Evolutionary conservation across 1,140 invertebrate genomes (phyloP).

Genomic region (Trachymyrmex cornetzi): DNA sequence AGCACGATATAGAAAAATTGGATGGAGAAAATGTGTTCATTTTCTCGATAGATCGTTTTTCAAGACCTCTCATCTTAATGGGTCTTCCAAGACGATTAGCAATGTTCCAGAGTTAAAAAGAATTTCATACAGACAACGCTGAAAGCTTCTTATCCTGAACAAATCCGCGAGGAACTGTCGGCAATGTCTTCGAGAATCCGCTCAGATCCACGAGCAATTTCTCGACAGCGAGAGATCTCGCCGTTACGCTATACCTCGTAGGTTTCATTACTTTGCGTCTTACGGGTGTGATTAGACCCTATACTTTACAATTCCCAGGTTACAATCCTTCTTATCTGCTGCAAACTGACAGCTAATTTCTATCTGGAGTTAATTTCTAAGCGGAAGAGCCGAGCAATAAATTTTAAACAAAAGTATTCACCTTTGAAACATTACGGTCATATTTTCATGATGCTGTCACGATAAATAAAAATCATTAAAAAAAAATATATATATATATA

Average conservation of each 20-base stretch:
- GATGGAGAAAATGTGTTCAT: slow-evolving; percentile 12
- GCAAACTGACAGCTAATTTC: slow-evolving; percentile 52
- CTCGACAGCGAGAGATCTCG: slow-evolving; percentile 51
- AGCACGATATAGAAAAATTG: slow-evolving; percentile 4
- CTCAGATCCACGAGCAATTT: slow-evolving; percentile 62
- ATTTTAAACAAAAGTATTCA: slow-evolving; percentile 32
- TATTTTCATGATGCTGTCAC: neutral
- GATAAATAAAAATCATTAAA: slow-evolving; percentile 9
- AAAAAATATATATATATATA: neutral
- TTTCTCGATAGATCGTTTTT: slow-evolving; percentile 44
- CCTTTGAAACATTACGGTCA: neutral
- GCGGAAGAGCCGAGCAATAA: slow-evolving; percentile 1
- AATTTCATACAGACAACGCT: slow-evolving; percentile 65
- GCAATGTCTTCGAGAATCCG: slow-evolving; percentile 57
- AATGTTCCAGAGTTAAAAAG: slow-evolving; percentile 59
- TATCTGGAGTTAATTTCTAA: slow-evolving; percentile 24
- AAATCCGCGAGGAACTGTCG: slow-evolving; percentile 62
- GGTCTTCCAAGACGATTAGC: slow-evolving; percentile 64
- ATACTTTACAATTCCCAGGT: slow-evolving; percentile 55
- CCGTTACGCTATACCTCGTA: slow-evolving; percentile 49
- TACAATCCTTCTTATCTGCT: slow-evolving; percentile 56
- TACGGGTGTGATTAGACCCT: slow-evolving; percentile 60
- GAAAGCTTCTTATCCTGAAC: slow-evolving; percentile 68
- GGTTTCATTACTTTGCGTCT: slow-evolving; percentile 64
- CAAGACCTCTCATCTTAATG: slow-evolving; percentile 42